A percentile compares a stretch with the other conserved stretches of the same genome.
Evolutionary conservation across 1,140 invertebrate species (phyloP).

Genomic region (Eumaeus atala): DNA sequence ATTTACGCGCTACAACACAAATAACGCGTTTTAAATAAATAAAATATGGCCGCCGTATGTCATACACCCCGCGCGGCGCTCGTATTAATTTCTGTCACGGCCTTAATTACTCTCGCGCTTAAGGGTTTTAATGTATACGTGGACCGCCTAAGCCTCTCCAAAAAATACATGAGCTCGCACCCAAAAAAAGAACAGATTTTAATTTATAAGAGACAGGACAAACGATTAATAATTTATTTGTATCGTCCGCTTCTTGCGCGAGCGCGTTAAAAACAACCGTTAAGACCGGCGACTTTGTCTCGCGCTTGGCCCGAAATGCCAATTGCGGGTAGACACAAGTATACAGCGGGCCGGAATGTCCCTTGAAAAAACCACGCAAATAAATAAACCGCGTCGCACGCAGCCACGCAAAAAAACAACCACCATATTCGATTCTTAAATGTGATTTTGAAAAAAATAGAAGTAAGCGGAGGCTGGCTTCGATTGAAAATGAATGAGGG

Average conservation of each 20-base stretch:
- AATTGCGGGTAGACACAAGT: conserved; percentile 72
- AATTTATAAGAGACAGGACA: conserved; percentile 75
- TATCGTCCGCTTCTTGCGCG: conserved; percentile 62
- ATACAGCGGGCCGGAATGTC: conserved; percentile 71
- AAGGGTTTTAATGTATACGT: conserved; percentile 68
- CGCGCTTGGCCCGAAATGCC: conserved; percentile 71
- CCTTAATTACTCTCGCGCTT: conserved; percentile 69
- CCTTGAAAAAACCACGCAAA: conserved; percentile 69
- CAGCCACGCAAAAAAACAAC: conserved; percentile 61
- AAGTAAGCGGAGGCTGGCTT: conserved; percentile 61
- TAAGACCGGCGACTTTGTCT: conserved; percentile 70
- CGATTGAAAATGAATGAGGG: conserved; percentile 74
- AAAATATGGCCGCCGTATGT: background rate
- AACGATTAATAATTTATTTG: conserved; percentile 75
- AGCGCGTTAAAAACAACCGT: conserved; percentile 71
- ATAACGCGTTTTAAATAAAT: conserved; percentile 11
- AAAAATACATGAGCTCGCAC: conserved; percentile 51
- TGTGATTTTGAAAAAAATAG: conserved; percentile 72
- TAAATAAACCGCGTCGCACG: conserved; percentile 73
- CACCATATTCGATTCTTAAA: conserved; percentile 73
- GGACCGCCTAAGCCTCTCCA: conserved; percentile 57
- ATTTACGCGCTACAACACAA: conserved; percentile 4
- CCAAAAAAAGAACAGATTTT: conserved; percentile 69
- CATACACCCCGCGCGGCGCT: conserved; percentile 31
- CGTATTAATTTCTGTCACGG: conserved; percentile 67